Evolutionary conservation across 1,140 invertebrate genomes (phyloP).

Genomic region (Zaprionus inermis): DNA sequence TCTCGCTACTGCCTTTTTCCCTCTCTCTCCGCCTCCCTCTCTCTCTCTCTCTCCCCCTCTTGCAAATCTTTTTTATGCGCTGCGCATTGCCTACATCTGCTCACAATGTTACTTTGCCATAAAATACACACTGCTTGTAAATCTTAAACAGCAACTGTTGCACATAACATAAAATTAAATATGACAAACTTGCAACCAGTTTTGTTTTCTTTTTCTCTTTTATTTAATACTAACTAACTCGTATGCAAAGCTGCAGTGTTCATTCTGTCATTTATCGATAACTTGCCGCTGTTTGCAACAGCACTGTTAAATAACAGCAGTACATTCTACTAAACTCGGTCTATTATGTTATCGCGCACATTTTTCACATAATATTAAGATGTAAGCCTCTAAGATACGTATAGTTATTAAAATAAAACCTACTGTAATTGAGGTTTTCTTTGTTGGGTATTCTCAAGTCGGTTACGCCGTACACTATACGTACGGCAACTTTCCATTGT

Average conservation of each 20-base stretch:
- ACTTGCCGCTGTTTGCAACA: background rate
- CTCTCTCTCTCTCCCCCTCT: background rate
- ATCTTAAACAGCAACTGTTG: conserved; percentile 2
- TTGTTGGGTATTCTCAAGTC: background rate
- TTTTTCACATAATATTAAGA: background rate
- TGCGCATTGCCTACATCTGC: background rate
- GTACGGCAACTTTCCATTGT: conserved; percentile 23
- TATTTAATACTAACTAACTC: conserved; percentile 1
- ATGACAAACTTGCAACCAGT: background rate
- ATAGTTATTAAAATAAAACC: background rate
- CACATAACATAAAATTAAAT: conserved; percentile 5
- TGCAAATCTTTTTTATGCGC: conserved; percentile 4
- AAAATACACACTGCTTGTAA: conserved; percentile 3
- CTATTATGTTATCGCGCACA: background rate
- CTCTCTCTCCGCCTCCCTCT: background rate
- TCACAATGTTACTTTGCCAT: background rate
- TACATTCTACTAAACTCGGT: background rate
- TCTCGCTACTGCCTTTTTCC: background rate
- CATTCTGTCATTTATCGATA: background rate
- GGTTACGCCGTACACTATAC: background rate
- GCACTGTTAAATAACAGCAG: background rate
- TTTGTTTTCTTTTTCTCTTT: background rate
- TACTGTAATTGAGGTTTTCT: background rate
- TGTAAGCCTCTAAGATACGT: background rate
- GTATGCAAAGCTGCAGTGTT: no score